These are phyloP conservation scores for Machimus rusticus DNA, from an alignment of 2,888 invertebrate species.

Conservation along the genomic window DNA sequence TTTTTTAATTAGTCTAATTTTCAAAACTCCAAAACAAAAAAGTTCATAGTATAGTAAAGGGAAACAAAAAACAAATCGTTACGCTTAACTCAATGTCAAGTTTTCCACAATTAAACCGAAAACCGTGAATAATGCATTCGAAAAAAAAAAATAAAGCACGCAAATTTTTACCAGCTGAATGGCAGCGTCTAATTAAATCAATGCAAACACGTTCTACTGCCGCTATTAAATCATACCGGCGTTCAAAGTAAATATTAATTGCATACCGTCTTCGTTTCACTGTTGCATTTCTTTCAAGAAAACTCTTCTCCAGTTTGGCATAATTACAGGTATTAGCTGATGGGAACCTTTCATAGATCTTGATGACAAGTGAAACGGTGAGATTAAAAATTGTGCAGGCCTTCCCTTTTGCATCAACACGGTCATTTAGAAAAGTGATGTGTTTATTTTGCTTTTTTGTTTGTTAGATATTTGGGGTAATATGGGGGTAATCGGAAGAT, in stretches of 20 bases:
- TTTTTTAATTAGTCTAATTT: not conserved
- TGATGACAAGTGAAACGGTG: not conserved
- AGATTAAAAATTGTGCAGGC: not conserved
- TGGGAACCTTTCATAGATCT: not conserved
- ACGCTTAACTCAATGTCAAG: not conserved
- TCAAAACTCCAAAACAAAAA: not conserved
- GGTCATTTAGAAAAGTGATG: not conserved
- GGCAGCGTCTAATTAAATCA: not conserved
- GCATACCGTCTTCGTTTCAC: not conserved
- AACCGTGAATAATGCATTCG: not conserved
- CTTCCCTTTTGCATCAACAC: not conserved
- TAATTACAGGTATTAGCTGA: not conserved
- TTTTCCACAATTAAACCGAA: not conserved
- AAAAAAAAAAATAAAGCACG: not conserved
- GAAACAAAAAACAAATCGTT: not conserved
- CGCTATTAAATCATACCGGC: not conserved
- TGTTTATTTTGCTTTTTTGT: too few species aligned
- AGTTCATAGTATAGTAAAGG: not conserved
- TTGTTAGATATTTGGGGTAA: not conserved
- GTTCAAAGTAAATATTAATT: not conserved
- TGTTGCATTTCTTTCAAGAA: not conserved
- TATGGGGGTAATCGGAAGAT: not conserved
- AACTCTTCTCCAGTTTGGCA: not conserved
- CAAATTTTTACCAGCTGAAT: not conserved
- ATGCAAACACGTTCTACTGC: not conserved